These are phyloP conservation scores for Hoplodrina ambigua DNA, from an alignment of 2,888 invertebrate genomes.

Conservation along the genomic window DNA sequence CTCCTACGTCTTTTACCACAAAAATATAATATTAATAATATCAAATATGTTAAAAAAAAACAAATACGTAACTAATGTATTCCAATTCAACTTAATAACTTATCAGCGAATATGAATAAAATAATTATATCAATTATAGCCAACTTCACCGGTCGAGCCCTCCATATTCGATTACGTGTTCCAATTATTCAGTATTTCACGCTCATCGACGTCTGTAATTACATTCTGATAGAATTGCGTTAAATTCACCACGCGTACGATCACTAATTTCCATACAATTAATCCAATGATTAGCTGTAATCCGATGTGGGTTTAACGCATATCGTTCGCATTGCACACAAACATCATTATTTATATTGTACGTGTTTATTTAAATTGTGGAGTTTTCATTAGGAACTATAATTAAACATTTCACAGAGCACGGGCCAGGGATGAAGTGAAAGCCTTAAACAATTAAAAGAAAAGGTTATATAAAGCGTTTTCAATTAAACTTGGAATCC, in stretches of 20 bases:
- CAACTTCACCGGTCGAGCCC: conserved; percentile 56
- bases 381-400: conserved; percentile 68
- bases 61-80: background rate
- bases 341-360: conserved; percentile 63
- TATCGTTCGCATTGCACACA: conserved; percentile 70
- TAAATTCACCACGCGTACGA: conserved; percentile 82
- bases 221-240: conserved; percentile 86
- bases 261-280: conserved; percentile 87
- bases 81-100: conserved; percentile 37
- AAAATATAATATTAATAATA: conserved; percentile 16
- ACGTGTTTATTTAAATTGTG: conserved; percentile 66
- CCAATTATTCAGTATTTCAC: conserved; percentile 87
- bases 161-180: conserved; percentile 69
- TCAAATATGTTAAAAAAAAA: conserved; percentile 4
- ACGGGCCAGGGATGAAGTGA: conserved; percentile 67
- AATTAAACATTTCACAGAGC: conserved; percentile 71
- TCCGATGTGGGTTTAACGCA: conserved; percentile 76
- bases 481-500: conserved; percentile 88
- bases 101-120: conserved; percentile 51
- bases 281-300: conserved; percentile 87
- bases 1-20: conserved; percentile 29
- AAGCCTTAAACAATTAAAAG: conserved; percentile 82
- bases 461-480: conserved; percentile 84
- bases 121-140: conserved; percentile 59
- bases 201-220: conserved; percentile 87